These are phyloP conservation scores for Pogonophryne albipinna DNA, from an alignment of 2,797 vertebrate genomes.

Conservation along the genomic window DNA sequence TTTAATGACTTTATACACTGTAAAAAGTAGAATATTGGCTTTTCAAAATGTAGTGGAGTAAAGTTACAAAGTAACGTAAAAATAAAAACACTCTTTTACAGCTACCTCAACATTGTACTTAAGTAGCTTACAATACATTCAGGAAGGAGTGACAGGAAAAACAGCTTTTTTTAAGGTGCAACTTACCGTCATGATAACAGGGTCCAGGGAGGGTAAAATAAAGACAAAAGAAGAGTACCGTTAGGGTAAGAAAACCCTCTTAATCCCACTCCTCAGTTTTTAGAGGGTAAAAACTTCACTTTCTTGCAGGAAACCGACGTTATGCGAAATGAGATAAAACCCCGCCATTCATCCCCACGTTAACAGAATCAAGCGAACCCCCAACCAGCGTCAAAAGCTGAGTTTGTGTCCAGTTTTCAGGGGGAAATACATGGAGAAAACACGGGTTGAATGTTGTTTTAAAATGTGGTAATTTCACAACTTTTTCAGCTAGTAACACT, in stretches of 20 bases:
- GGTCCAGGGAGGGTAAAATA: constrained; percentile 65
- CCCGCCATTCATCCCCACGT: constrained; percentile 73
- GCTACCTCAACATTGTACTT: too few relatives aligned
- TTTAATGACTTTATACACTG: too few relatives aligned
- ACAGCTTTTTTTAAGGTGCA: constrained; percentile 25
- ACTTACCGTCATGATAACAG: constrained; percentile 85
- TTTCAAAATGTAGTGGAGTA: too few relatives aligned
- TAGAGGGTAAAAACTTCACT: constrained; percentile 32
- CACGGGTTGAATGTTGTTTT: accelerated
- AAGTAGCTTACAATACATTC: not conserved
- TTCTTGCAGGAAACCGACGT: constrained; percentile 26
- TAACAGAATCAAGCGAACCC: constrained; percentile 20
- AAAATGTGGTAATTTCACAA: constrained; percentile 1
- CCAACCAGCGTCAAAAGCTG: not conserved
- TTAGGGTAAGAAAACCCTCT: not conserved
- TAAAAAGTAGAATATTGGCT: too few relatives aligned
- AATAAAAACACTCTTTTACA: too few relatives aligned
- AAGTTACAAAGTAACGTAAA: too few relatives aligned
- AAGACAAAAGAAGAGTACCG: constrained; percentile 39
- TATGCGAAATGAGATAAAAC: constrained; percentile 49
- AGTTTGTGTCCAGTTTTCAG: not conserved
- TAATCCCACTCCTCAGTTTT: not conserved
- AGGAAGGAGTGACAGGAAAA: constrained; percentile 49
- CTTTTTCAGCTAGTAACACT: constrained; percentile 15
- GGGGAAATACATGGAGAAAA: not conserved